These are phyloP conservation scores for Semibalanus balanoides DNA, from an alignment of 1,140 invertebrate genomes.

Conservation along the genomic window DNA sequence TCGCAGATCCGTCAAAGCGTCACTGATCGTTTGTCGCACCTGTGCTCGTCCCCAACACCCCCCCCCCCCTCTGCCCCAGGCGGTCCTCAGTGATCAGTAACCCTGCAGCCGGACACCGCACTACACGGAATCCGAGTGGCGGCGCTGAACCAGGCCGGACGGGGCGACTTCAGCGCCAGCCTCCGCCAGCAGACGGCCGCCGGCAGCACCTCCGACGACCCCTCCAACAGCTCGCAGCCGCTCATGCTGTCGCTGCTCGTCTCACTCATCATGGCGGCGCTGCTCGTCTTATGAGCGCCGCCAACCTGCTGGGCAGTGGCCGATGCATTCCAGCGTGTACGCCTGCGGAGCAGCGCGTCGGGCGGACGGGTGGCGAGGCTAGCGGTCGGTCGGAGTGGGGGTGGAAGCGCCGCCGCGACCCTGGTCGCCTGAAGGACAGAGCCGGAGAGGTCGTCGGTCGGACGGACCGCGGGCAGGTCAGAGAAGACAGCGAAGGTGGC, in stretches of 20 bases:
- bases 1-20: background rate
- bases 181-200: background rate
- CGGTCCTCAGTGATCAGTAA: background rate
- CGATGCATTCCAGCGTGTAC: background rate
- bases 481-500: too few relatives aligned
- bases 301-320: background rate
- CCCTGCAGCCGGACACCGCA: background rate
- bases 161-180: background rate
- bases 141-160: background rate
- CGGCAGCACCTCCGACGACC: too few relatives aligned
- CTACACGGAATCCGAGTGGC: background rate
- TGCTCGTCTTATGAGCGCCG: background rate
- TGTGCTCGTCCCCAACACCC: too few relatives aligned
- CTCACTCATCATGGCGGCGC: background rate
- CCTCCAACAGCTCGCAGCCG: background rate
- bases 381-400: too few relatives aligned
- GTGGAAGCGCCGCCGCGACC: too few relatives aligned
- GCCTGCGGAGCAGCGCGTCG: too few relatives aligned
- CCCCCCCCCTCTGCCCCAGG: background rate
- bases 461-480: too few relatives aligned
- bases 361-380: too few relatives aligned
- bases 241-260: background rate
- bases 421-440: background rate
- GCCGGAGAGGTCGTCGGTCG: too few relatives aligned
- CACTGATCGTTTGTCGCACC: background rate